Base-by-base conservation (phyloP, 2,888 invertebrate genomes). In the Encarsia formosa region DNA sequence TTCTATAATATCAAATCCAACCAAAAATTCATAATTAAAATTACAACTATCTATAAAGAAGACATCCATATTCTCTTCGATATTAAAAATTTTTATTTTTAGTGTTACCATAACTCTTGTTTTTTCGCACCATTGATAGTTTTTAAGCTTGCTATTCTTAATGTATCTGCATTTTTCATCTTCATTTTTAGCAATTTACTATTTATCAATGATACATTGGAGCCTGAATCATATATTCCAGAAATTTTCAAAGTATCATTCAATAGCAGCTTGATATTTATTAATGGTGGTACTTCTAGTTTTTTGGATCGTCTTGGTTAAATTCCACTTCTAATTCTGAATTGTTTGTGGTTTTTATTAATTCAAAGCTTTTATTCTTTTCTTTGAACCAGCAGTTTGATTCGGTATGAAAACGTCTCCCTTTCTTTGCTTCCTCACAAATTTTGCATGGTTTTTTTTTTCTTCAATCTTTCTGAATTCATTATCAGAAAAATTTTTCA, bases 191-290 rank as follows among this genome's bases (percentile, higher is more conserved):
- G 19, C 47, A 57, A 42, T 54, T 50, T 61, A 53, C 54, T 49
- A 56, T 61, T 62, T 44, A 62, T 63, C 38, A 62, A 35, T 15
- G 60, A 63, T n/a, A 62, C 57, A 24, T 62, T 46, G 5, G 61
- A 61, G 1, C 61, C 60, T 57, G 61, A 37, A 43, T 61, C 62
- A 54, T 62, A 62, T 29, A 35, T 52, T 41, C 57, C 60, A 9
- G 42, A 26, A 39, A 57, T 34, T 34, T 26, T 47, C 51, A 9
- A 45, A 53, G 35, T 40, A 58, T 61, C 9, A 61, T 6, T 42
- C 56, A 61, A 15, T 61, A 59, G n/a, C n/a, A n/a, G n/a, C n/a
- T n/a, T n/a, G n/a, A n/a, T n/a, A n/a, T n/a, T n/a, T n/a, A n/a
- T n/a, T 39, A 63, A 58, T 63, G 62, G 60, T 63, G 60, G 51